Evolutionary conservation across 1,140 invertebrate genomes (phyloP).

Genomic region (Drosophila nannoptera): DNA sequence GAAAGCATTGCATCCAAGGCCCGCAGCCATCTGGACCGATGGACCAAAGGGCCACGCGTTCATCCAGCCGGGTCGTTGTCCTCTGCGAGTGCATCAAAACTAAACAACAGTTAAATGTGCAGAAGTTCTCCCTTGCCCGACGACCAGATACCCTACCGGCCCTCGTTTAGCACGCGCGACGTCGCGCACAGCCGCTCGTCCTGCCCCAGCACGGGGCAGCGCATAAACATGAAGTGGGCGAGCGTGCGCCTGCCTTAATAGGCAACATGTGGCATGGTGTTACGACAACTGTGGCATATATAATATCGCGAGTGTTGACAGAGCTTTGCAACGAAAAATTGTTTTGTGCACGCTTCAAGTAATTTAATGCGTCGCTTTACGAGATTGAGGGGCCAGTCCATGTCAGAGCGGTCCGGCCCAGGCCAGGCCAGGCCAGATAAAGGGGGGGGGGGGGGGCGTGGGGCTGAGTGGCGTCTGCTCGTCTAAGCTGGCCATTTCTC

Average conservation of each 20-base stretch:
- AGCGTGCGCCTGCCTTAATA: slow-evolving; percentile 66
- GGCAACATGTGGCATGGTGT: slow-evolving; percentile 45
- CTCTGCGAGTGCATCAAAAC: slow-evolving; percentile 27
- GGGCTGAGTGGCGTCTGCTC: slow-evolving; percentile 18
- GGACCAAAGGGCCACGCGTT: slow-evolving; percentile 10
- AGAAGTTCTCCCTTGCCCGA: background rate
- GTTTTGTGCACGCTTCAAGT: slow-evolving; percentile 51
- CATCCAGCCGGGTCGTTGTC: slow-evolving; percentile 36
- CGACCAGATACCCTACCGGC: background rate
- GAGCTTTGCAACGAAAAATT: slow-evolving; percentile 31
- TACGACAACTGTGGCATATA: slow-evolving; percentile 53
- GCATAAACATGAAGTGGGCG: slow-evolving; percentile 8
- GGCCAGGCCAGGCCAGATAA: slow-evolving; percentile 17
- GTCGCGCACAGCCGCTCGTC: background rate
- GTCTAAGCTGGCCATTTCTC: slow-evolving; percentile 56
- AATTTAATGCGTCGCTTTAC: slow-evolving; percentile 59
- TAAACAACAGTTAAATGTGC: slow-evolving; percentile 60
- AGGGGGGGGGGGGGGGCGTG: slow-evolving; percentile 19
- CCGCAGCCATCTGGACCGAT: slow-evolving; percentile 20
- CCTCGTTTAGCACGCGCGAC: too few species aligned
- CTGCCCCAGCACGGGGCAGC: slow-evolving; percentile 11
- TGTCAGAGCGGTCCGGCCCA: slow-evolving; percentile 16
- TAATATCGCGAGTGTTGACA: slow-evolving; percentile 44
- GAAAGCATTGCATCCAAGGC: slow-evolving; percentile 17
- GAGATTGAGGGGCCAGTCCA: slow-evolving; percentile 50